Conservation (phyloP, 2,113 vertebrate species). For the Grallaria varia region DNA sequence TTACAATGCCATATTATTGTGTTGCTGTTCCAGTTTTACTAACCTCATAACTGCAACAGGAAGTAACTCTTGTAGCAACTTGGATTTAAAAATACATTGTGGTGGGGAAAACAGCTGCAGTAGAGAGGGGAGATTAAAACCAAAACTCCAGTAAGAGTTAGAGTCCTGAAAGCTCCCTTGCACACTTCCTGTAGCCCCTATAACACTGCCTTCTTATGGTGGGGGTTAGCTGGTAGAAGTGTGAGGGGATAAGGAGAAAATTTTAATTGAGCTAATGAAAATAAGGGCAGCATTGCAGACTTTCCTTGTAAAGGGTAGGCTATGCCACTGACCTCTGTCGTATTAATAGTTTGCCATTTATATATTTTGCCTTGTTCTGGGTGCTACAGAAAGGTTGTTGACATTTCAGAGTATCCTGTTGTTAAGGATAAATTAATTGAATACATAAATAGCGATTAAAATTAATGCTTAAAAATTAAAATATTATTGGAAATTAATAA, state of each 20-base stretch:
- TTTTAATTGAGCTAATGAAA: not conserved
- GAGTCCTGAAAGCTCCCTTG: not conserved
- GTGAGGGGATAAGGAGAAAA: not conserved
- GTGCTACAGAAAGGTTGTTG: not conserved
- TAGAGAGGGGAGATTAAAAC: not conserved
- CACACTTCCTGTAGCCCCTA: not conserved
- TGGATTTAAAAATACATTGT: slow-evolving; percentile 30
- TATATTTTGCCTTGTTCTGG: not conserved
- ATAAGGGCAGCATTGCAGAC: not conserved
- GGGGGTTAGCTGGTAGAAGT: not conserved
- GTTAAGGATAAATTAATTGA: not conserved
- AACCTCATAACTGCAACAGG: not conserved
- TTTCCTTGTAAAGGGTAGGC: not conserved
- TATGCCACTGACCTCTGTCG: not conserved
- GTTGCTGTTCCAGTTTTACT: slow-evolving; percentile 23
- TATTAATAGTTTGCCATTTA: not conserved
- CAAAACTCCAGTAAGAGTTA: not conserved
- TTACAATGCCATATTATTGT: not conserved
- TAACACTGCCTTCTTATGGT: not conserved
- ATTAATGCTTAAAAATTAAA: not conserved
- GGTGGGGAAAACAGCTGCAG: not conserved
- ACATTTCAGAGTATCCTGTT: not conserved
- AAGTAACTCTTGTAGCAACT: not conserved
- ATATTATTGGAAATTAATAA: not conserved
- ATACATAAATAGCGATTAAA: not conserved